Evolutionary conservation across 2,888 invertebrate species (phyloP), one percentile per base, ranked within the genome.

Genomic region (Antheraea assamensis): DNA sequence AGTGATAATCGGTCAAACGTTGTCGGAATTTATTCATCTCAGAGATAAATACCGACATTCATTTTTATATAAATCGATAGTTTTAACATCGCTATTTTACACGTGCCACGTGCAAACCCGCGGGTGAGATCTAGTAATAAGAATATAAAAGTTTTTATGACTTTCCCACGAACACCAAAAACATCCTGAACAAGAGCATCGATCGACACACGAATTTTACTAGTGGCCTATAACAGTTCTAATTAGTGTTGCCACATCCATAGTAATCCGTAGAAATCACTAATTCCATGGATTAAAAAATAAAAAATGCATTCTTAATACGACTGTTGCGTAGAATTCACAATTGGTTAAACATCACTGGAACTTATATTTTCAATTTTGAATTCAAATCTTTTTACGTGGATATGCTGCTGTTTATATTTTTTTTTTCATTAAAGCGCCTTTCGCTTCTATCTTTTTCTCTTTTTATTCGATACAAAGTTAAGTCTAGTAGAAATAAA

Each of bases 131-230:
- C 15, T 24, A 27, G 58, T 61, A 27, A 10, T 61, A 24, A 61
- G 58, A 24, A 61, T 61, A 61, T 61, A 71, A 58, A 31, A 55
- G n/a, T n/a, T 31, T 21, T 19, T 30, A 31, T 52, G 70, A 55
- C 27, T 61, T 61, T 61, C 61, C 27, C 61, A 61, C 61, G 61
- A 21, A 2, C 35, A 66, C 24, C 1, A 31, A 66, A 66, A 66
- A 66, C 64, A 66, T 31, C 66, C 5, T 31, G 66, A 30, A 66
- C 27, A 21, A 66, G 66, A 66, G 31, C 35, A 66, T 66, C 66
- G 66, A 66, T 66, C 66, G 66, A 35, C 66, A 66, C 66, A 66
- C 66, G 35, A 66, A 66, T 66, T 66, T 66, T 66, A 66, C 10
- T 66, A 66, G 31, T 35, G 31, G 13, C 35, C 21, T 66, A n/a